Percentiles rank a stretch among this genome's conserved stretches.
These are phyloP conservation scores for Venturia canescens DNA, from an alignment of 1,140 invertebrate species.

Conservation along the genomic window DNA sequence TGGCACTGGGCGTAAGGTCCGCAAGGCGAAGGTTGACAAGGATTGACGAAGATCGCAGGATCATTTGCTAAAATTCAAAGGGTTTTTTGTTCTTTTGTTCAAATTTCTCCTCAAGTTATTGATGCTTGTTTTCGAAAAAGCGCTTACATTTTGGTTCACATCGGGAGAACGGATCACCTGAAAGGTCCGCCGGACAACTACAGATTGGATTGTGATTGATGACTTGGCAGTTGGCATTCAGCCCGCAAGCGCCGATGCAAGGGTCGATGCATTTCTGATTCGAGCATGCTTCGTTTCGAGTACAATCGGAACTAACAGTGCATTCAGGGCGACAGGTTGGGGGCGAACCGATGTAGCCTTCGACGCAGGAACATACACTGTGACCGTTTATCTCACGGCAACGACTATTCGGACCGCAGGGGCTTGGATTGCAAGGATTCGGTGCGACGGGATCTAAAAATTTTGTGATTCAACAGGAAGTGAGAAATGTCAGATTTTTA, in stretches of 20 bases:
- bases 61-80: conserved; percentile 46
- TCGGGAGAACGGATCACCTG: conserved; percentile 80
- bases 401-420: conserved; percentile 82
- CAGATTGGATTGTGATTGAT: conserved; percentile 82
- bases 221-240: conserved; percentile 81
- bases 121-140: neutral
- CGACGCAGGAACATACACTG: conserved; percentile 83
- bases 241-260: conserved; percentile 84
- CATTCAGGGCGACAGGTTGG: conserved; percentile 84
- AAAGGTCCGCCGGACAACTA: conserved; percentile 79
- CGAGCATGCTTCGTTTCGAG: conserved; percentile 81
- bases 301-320: conserved; percentile 82
- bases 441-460: neutral
- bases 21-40: conserved; percentile 85
- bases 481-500: too few species aligned
- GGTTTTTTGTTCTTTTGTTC: conserved; percentile 26
- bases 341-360: conserved; percentile 82
- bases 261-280: conserved; percentile 85
- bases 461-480: too few species aligned
- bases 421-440: conserved; percentile 46
- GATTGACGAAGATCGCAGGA: conserved; percentile 75
- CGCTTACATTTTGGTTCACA: conserved; percentile 71
- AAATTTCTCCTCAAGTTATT: neutral
- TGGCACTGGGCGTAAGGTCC: conserved; percentile 85
- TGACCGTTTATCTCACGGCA: conserved; percentile 81